Percentiles rank a stretch among this genome's conserved stretches.
Evolutionary conservation across 1,140 invertebrate genomes (phyloP).

Genomic region (Trichomalopsis sarcophagae): DNA sequence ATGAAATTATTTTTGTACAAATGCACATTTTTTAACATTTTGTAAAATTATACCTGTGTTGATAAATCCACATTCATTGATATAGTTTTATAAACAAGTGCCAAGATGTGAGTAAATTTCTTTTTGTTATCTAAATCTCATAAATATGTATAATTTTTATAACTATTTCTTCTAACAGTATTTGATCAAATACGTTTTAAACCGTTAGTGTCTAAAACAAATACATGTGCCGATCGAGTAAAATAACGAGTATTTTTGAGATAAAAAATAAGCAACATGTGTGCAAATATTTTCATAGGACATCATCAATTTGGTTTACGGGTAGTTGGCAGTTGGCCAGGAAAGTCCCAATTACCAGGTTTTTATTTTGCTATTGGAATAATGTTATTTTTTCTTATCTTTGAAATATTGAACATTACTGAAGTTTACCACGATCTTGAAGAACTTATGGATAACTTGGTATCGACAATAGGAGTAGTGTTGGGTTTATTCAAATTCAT

Average conservation of each 20-base stretch:
- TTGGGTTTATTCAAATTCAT: constrained; percentile 30
- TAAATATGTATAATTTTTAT: too few species aligned
- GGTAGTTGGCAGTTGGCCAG: constrained; percentile 23
- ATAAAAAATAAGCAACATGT: not conserved
- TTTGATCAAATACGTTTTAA: not conserved
- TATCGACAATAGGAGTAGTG: constrained; percentile 20
- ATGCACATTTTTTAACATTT: not conserved
- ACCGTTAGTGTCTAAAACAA: not conserved
- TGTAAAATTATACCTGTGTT: not conserved
- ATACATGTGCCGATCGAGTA: too few species aligned
- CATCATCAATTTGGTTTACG: constrained; percentile 38
- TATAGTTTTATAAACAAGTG: not conserved
- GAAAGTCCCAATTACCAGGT: not conserved
- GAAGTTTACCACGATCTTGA: constrained; percentile 31
- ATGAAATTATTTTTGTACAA: not conserved
- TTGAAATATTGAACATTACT: constrained; percentile 34
- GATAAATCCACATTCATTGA: not conserved
- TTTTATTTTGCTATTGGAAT: constrained; percentile 31
- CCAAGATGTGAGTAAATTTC: not conserved
- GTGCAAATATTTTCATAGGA: constrained; percentile 25
- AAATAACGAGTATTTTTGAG: too few species aligned
- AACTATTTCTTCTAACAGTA: too few species aligned
- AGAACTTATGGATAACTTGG: constrained; percentile 45
- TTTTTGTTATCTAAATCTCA: not conserved
- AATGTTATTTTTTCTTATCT: constrained; percentile 25